phyloP scores from a whole-genome alignment of 2,888 invertebrate genomes.

The Synergus itoensis region DNA sequence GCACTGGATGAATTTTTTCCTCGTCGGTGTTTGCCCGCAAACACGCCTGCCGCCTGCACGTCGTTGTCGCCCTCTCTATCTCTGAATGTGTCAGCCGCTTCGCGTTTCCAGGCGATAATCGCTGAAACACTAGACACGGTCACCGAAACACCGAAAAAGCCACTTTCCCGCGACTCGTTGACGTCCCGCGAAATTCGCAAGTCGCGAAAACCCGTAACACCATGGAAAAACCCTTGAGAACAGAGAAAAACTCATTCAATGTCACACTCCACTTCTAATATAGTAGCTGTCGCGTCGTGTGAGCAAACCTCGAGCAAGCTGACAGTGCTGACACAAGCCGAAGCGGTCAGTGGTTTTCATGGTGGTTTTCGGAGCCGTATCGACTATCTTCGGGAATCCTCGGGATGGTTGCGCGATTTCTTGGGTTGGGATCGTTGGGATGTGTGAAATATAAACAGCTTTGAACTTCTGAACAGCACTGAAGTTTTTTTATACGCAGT shows the following conservation, averaged over 20 bases:
- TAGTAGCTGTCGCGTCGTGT: constrained; percentile 12
- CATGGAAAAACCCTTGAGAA: constrained; percentile 40
- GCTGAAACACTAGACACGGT: background rate
- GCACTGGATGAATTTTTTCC: constrained; percentile 41
- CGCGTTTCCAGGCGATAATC: constrained; percentile 44
- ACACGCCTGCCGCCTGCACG: constrained; percentile 42
- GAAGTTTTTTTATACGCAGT: background rate
- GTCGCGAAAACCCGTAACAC: constrained; percentile 36
- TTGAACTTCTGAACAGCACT: background rate
- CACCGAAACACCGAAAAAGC: constrained; percentile 30
- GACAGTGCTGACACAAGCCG: background rate
- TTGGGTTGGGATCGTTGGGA: too few relatives aligned
- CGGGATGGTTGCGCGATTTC: background rate
- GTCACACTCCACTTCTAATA: background rate
- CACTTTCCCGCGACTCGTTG: background rate
- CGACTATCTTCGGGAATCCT: background rate
- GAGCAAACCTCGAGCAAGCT: background rate
- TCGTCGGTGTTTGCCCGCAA: constrained; percentile 46
- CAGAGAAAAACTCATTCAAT: constrained; percentile 14
- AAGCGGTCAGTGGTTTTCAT: constrained; percentile 11
- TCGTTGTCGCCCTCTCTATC: constrained; percentile 42
- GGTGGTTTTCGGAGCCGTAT: background rate
- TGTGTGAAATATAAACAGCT: too few relatives aligned
- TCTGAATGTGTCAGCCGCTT: constrained; percentile 65
- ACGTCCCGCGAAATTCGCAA: constrained; percentile 41